Evolutionary conservation across 2,888 invertebrate genomes (phyloP), one percentile per base, ranked within the genome.

Genomic region (Hermodice carunculata): DNA sequence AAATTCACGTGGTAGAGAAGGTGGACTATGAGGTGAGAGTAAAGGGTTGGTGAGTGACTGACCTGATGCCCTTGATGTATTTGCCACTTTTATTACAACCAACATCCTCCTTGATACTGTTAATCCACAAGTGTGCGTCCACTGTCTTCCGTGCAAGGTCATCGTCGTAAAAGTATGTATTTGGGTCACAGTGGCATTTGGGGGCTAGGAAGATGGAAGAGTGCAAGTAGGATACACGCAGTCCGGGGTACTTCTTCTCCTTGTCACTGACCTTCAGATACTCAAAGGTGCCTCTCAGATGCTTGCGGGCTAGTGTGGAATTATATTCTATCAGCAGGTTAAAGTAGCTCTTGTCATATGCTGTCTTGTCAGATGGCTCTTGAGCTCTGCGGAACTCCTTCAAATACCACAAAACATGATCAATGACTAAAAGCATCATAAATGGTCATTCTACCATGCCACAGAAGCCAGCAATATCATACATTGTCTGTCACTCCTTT

Each of bases 191-290:
- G 73, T 86, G 82, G 22, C 84, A 80, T 71, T 83, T 84, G 3
- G 86, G 85, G 2, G 86, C 83, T 40, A 85, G 76, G 67, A 86
- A 86, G 48, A 86, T 86, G 14, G 83, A 83, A 19, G 86, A 86
- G 71, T 85, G 81, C 19, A 81, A 77, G 66, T 85, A 82, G 11
- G 85, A 80, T n/a, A 86, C 82, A 29, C 84, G 67, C 37, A 86
- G 76, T 4, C 81, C 81, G 1, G 74, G 69, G 61, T 75, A 74
- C 42, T 71, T 66, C 42, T 63, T 62, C 54, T 71, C 71, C 11
- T 69, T 73, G 19, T 69, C 61, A 42, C 64, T 68, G 28, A 73
- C 73, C 49, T 86, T 76, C 22, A 86, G 74, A 54, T 80, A 71
- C 49, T 85, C 80, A 69, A 75, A 83, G 1, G 78, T 78, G 11